Percentiles rank a stretch among this genome's conserved stretches.
These are phyloP conservation scores for Ambastaia sidthimunki DNA, from an alignment of 2,797 vertebrate genomes.

Conservation along the genomic window DNA sequence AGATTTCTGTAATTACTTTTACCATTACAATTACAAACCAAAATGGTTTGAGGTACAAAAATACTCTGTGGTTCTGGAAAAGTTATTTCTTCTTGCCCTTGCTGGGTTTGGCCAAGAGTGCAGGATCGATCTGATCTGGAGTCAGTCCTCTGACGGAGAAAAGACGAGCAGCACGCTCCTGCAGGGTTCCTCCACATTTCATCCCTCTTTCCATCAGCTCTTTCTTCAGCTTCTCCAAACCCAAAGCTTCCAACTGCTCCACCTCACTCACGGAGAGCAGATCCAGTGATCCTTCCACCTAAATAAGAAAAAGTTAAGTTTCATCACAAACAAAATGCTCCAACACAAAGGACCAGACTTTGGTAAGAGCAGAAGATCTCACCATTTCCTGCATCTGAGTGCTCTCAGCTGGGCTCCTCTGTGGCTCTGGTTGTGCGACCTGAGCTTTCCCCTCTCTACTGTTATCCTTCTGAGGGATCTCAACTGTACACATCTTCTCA, in stretches of 20 bases:
- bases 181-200: slow-evolving; percentile 91
- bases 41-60: neutral
- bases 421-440: neutral
- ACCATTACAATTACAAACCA: neutral
- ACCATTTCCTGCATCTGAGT: slow-evolving; percentile 28
- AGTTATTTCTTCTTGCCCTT: slow-evolving; percentile 81
- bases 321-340: neutral
- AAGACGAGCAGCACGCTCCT: slow-evolving; percentile 86
- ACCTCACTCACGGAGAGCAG: slow-evolving; percentile 71
- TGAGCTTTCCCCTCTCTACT: neutral
- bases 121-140: slow-evolving; percentile 78
- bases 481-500: neutral
- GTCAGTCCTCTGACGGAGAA: slow-evolving; percentile 82
- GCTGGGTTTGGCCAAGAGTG: slow-evolving; percentile 82
- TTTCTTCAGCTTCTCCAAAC: slow-evolving; percentile 86
- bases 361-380: neutral
- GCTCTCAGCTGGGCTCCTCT: neutral
- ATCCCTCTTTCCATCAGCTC: slow-evolving; percentile 82
- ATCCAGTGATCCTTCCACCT: slow-evolving; percentile 64
- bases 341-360: neutral
- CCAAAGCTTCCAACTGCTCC: slow-evolving; percentile 83
- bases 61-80: neutral
- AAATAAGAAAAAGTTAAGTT: neutral
- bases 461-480: neutral
- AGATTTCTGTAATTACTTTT: neutral